These are phyloP conservation scores for Paraplagusia blochii DNA, from an alignment of 2,113 vertebrate species.

Conservation along the genomic window DNA sequence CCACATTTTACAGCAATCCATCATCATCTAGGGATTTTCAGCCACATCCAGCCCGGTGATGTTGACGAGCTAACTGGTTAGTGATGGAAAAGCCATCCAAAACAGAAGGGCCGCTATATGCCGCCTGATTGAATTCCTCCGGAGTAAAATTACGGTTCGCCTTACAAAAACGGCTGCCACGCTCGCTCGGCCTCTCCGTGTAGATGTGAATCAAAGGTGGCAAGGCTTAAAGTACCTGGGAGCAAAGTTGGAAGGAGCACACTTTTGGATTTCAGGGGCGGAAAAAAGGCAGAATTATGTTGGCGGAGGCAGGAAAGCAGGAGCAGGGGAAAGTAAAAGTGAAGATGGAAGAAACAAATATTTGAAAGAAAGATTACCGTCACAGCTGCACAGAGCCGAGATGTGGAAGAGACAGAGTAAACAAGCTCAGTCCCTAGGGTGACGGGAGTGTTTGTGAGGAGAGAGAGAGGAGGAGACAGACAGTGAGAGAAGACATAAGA, in stretches of 20 bases:
- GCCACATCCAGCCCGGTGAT: slow-evolving; percentile 24
- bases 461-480: slow-evolving; percentile 35
- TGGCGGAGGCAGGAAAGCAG: background rate
- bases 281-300: slow-evolving; percentile 41
- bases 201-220: slow-evolving; percentile 68
- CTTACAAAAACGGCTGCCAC: slow-evolving; percentile 17
- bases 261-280: slow-evolving; percentile 61
- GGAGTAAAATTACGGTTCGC: slow-evolving; percentile 60
- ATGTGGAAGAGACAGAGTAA: slow-evolving; percentile 72
- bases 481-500: slow-evolving; percentile 20
- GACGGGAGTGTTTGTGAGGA: slow-evolving; percentile 23
- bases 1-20: slow-evolving; percentile 66
- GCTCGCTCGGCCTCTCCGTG: slow-evolving; percentile 34
- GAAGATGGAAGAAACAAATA: slow-evolving; percentile 77
- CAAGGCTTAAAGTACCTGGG: slow-evolving; percentile 58
- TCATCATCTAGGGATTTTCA: slow-evolving; percentile 62
- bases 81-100: slow-evolving; percentile 40
- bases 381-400: slow-evolving; percentile 65
- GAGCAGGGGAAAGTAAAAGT: slow-evolving; percentile 17
- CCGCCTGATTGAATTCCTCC: slow-evolving; percentile 64
- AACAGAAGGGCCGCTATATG: slow-evolving; percentile 31
- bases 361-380: slow-evolving; percentile 77
- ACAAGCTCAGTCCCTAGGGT: slow-evolving; percentile 72
- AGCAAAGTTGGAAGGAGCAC: slow-evolving; percentile 47
- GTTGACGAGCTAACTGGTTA: slow-evolving; percentile 60